Conservation (phyloP, 2,797 vertebrate genomes). For the Spondyliosoma cantharus region DNA sequence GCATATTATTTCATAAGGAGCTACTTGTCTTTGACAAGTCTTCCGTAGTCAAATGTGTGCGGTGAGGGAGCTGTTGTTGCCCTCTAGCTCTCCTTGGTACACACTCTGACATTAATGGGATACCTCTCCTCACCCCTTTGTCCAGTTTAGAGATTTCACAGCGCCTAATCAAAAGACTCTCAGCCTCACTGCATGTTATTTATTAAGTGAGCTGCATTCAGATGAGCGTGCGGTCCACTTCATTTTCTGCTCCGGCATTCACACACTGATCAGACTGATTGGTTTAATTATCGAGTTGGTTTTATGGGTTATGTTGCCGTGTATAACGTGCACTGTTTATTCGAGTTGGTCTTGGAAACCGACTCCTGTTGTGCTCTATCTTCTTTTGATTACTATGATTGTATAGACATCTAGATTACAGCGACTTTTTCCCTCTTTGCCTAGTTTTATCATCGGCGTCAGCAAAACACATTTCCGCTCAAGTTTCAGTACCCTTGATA, state of each 20-base stretch:
- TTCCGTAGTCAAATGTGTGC: constrained; percentile 62
- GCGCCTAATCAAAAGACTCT: constrained; percentile 57
- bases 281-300: constrained; percentile 50
- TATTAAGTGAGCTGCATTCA: constrained; percentile 48
- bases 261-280: constrained; percentile 50
- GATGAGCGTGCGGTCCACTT: constrained; percentile 43
- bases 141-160: constrained; percentile 62
- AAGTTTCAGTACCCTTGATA: not conserved
- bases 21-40: constrained; percentile 76
- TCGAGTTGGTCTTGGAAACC: constrained; percentile 34
- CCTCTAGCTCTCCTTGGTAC: constrained; percentile 69
- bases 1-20: constrained; percentile 74
- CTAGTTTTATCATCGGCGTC: not conserved
- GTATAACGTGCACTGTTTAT: constrained; percentile 14
- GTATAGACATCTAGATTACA: not conserved
- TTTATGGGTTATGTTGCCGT: constrained; percentile 22
- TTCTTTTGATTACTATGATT: constrained; percentile 14
- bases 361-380: not conserved
- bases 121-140: constrained; percentile 57
- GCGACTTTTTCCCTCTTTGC: not conserved
- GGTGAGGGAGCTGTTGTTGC: constrained; percentile 60
- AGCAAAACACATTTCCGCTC: not conserved
- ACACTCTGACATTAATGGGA: constrained; percentile 63
- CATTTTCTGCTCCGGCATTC: constrained; percentile 40
- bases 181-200: constrained; percentile 36